Conservation (phyloP, 2,797 vertebrate species). For the Periophthalmus magnuspinnatus region DNA sequence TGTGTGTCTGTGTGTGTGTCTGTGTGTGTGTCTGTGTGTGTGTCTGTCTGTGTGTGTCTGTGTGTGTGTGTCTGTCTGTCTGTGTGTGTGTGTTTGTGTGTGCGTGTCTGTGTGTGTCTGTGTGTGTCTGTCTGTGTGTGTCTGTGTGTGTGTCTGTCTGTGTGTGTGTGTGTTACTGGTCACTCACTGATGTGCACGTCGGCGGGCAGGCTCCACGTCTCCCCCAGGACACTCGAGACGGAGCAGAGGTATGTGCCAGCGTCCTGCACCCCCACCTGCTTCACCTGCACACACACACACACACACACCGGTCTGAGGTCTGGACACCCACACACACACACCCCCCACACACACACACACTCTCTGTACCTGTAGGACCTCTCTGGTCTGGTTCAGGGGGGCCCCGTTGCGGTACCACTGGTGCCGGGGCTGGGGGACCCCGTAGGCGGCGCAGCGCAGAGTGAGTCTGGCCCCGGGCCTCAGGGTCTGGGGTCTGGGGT, state of each 20-base stretch:
- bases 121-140: no score
- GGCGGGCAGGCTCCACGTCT: slow-evolving; percentile 81
- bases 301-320: background rate
- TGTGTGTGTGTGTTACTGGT: no score
- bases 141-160: no score
- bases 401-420: slow-evolving; percentile 88
- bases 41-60: no score
- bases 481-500: slow-evolving; percentile 73
- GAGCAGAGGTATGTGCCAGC: slow-evolving; percentile 83
- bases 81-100: no score
- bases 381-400: slow-evolving; percentile 63
- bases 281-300: slow-evolving; percentile 70
- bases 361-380: slow-evolving; percentile 74
- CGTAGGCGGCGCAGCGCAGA: slow-evolving; percentile 80
- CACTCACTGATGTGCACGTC: slow-evolving; percentile 76
- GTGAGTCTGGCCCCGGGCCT: slow-evolving; percentile 60
- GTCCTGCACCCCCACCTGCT: slow-evolving; percentile 56
- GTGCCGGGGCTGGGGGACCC: slow-evolving; percentile 80
- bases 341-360: slow-evolving; percentile 32
- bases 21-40: no score
- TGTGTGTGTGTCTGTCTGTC: no score
- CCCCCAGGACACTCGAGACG: slow-evolving; percentile 77
- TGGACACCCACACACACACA: no score
- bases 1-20: no score
- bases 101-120: no score